Evolutionary conservation across 1,140 invertebrate genomes (phyloP), one percentile per base, ranked within the genome.

Genomic region (Piezodorus guildinii): DNA sequence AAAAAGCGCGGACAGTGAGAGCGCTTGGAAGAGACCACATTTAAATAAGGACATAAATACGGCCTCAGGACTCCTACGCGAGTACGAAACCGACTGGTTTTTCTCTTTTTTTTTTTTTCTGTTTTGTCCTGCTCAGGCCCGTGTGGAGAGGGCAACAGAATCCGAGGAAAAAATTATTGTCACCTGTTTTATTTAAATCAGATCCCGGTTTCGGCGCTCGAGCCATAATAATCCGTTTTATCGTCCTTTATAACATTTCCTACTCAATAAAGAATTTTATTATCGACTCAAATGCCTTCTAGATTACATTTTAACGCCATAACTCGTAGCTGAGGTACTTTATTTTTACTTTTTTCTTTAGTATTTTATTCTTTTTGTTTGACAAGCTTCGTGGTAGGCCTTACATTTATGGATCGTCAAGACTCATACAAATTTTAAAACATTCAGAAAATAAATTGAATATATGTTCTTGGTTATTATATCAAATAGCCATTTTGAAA

Each of bases 161-260:
- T 39, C 34, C 34, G 34, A 39, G 34, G 34, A 39, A 39, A 39
- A 56, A 56, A 56, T 23, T 56, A 56, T 56, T 56, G 52, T 56
- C 52, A 56, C 52, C 52, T 56, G 52, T 56, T 56, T 56, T 56
- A 56, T 56, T 56, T 56, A 56, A 56, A 56, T 56, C 52, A 56
- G 19, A 25, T 23, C 23, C 52, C 15, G 21, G 52, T 56, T 56
- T 56, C 52, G 17, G 52, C 23, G 52, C 52, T 56, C 52, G 3
- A 23, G 17, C 23, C 6, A 56, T 56, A 56, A 56, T 56, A 56
- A 56, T 56, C 52, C 52, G 17, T 56, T 56, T 56, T 56, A 56
- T 56, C 52, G 52, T 23, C 23, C 21, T 56, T 56, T 56, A 56
- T 56, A 56, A 23, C 52, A 56, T 56, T 56, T 56, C 23, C 52